phyloP scores from a whole-genome alignment of 2,888 invertebrate species.

The Macrosiphum euphorbiae region DNA sequence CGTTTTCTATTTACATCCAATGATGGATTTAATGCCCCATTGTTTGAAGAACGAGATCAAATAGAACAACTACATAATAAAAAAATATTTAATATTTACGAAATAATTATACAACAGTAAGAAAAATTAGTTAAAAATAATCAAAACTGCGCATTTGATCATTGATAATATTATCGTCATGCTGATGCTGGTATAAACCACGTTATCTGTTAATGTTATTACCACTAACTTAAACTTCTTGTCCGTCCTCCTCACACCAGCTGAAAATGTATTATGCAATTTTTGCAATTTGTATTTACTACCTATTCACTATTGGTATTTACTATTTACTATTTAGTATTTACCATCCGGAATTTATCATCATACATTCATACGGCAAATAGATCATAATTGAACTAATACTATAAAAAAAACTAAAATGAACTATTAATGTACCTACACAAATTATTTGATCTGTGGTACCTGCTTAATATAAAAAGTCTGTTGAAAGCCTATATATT shows the following conservation, averaged over 20 bases:
- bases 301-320: too few species aligned
- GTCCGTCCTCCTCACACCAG: background rate
- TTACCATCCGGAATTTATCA: too few species aligned
- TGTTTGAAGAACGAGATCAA: constrained; percentile 8
- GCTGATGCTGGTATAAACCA: constrained; percentile 60
- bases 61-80: constrained; percentile 37
- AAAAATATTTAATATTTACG: constrained; percentile 16
- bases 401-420: too few species aligned
- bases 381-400: too few species aligned
- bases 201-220: background rate
- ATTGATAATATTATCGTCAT: constrained; percentile 60
- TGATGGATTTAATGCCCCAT: constrained; percentile 21
- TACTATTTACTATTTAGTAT: too few species aligned
- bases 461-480: too few species aligned
- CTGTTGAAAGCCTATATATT: too few species aligned
- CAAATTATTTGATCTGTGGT: too few species aligned
- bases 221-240: background rate
- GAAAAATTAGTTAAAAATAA: constrained; percentile 59
- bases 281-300: background rate
- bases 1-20: constrained; percentile 24
- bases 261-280: background rate
- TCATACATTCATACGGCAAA: too few species aligned
- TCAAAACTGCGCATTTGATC: constrained; percentile 63
- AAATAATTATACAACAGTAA: constrained; percentile 6
- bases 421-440: too few species aligned